phyloP scores from a whole-genome alignment of 2,113 vertebrate genomes.

The Asarcornis scutulata region DNA sequence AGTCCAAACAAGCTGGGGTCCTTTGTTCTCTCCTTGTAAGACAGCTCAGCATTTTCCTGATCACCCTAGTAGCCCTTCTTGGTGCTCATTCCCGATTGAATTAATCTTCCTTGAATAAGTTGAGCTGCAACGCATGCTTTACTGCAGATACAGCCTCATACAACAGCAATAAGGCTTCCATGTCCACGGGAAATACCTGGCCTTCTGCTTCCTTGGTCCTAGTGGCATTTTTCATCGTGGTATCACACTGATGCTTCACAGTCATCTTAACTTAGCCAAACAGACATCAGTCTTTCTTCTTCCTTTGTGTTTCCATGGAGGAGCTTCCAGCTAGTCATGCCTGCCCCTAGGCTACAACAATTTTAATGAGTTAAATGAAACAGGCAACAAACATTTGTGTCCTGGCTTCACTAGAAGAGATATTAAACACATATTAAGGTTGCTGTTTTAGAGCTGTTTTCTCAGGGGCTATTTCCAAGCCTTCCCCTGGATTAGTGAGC shows the following conservation, averaged over 20 bases:
- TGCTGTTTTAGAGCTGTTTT: not conserved
- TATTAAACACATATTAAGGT: not conserved
- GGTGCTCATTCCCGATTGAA: not conserved
- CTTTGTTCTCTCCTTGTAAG: not conserved
- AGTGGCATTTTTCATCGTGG: not conserved
- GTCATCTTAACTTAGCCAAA: not conserved
- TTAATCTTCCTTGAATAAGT: not conserved
- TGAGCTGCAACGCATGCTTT: not conserved
- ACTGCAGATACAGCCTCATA: rapidly evolving
- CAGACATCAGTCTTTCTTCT: not conserved
- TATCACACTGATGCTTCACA: rapidly evolving
- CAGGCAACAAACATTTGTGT: not conserved
- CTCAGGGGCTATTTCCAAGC: not conserved
- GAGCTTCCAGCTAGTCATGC: not conserved
- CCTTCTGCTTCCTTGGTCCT: not conserved
- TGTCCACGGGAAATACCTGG: not conserved
- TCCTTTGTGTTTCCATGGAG: not conserved
- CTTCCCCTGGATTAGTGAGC: not conserved
- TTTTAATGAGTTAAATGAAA: not conserved
- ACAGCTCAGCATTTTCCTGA: not conserved
- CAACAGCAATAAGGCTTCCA: not conserved
- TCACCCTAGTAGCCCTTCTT: not conserved
- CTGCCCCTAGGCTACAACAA: not conserved
- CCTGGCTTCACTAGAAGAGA: not conserved
- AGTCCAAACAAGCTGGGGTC: not conserved